Evolutionary conservation across 2,888 invertebrate genomes (phyloP), one percentile per base, ranked within the genome.

Genomic region (Steinernema hermaphroditum): DNA sequence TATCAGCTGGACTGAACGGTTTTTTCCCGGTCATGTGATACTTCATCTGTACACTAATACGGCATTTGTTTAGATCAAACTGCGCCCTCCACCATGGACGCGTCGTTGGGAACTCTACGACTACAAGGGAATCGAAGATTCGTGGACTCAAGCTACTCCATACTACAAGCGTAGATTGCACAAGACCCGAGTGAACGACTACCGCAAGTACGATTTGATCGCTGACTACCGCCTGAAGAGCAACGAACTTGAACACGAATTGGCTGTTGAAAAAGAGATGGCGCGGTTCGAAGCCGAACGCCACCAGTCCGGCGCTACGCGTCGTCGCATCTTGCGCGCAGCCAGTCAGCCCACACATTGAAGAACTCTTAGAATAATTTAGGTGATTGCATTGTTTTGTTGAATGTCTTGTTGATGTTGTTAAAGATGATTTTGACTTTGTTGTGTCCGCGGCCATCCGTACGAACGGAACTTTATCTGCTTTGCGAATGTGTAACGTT

Each of bases 41-140:
- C 37, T 37, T 12, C 37, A 37, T 19, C 19, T 12, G 2, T 22
- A 12, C 24, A 22, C 22, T 50, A 12, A 46, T 8, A 16, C 50
- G 9, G 12, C 22, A 6, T 24, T 16, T 41, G 76, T 83, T 9
- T 71, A 90, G 90, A 89, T 90, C 0, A 88, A 87, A 78, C 82
- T 91, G 74, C 88, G 89, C 70, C 89, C 89, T 4, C 91, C 90
- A 69, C 96, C 97, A 0, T 98, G 97, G 97, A 87, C 91, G n/a
- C 91, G 91, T 82, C 90, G 92, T 77, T 98, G 95, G 94, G 83
- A 82, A 50, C 68, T 85, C 4, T 72, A 75, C 50, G 81, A 79
- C 27, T 79, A 77, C 69, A 77, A 79, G 34, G 85, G 85, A 50
- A 83, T 85, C 49, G 83, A 83, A 32, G 82, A 85, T 70, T 73